Evolutionary conservation across 2,888 invertebrate species (phyloP).

Genomic region (Falcaria lacertinaria): DNA sequence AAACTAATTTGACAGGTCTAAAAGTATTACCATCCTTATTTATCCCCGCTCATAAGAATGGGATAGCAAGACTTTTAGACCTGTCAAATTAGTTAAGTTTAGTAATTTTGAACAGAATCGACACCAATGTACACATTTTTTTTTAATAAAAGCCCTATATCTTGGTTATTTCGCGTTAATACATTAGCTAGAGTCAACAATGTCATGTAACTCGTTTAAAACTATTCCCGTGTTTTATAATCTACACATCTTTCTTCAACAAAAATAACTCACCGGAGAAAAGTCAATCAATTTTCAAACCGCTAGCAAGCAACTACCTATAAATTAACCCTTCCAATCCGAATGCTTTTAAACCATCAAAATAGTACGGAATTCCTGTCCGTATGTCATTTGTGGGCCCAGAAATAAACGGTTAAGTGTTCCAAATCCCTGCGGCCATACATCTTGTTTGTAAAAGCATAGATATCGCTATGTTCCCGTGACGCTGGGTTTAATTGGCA

Average conservation of each 20-base stretch:
- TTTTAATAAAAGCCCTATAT: no score
- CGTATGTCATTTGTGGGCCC: constrained; percentile 23
- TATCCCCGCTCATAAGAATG: no score
- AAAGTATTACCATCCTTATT: no score
- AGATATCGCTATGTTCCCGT: constrained; percentile 6
- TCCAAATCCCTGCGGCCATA: constrained; percentile 14
- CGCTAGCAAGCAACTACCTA: not conserved
- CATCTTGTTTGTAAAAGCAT: constrained; percentile 6
- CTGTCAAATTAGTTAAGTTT: no score
- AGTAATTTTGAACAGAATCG: no score
- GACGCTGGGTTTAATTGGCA: constrained; percentile 8
- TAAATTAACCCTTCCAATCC: not conserved
- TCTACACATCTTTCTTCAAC: not conserved
- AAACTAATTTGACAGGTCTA: no score
- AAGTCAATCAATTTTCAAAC: not conserved
- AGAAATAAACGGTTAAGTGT: constrained; percentile 28
- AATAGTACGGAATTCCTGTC: constrained; percentile 6
- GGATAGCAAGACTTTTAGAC: no score
- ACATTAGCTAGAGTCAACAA: no score
- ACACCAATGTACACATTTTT: no score
- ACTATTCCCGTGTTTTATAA: no score
- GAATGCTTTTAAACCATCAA: constrained; percentile 1
- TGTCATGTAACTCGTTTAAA: no score
- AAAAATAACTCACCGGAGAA: not conserved
- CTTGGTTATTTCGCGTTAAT: no score